Evolutionary conservation across 1,140 invertebrate species (phyloP), one percentile per base, ranked within the genome.

Genomic region (Thaumetopoea pityocampa): DNA sequence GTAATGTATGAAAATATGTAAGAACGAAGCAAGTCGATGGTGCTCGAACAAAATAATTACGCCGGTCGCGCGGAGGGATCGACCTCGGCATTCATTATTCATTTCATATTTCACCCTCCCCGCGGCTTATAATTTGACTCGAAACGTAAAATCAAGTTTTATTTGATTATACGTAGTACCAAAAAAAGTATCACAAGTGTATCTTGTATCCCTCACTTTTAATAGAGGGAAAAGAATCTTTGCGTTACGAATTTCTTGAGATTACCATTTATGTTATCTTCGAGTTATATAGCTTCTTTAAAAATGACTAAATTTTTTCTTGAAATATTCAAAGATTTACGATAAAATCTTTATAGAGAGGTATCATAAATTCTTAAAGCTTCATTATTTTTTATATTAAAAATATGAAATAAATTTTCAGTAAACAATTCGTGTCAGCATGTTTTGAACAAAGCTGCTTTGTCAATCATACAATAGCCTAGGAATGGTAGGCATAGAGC

Each of bases 1-100:
- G 66, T 84, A 84, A 81, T 84, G 76, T 81, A 84, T 81, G 80
- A 84, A 84, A 84, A 81, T 84, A 80, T 74, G 55, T 77, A 84
- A 84, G 80, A 84, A 79, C 74, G 72, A 71, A 78, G 72, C 71
- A 70, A 74, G 76, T 81, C 80, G 80, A 84, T 84, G 77, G 71
- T 65, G 73, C 80, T 84, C 77, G 65, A 81, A 84, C 77, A 79
- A 81, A 81, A 84, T 84, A 84, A 84, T 81, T 84, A 73, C 71
- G 74, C 73, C 74, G 73, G 77, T 76, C 74, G 67, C 73, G 65
- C 65, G 70, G 69, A 58, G 65, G 71, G 64, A 79, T 76, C 59
- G 76, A 67, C 62, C 73, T 69, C 68, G 59, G 61, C 73, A 78
- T 81, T 84, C 76, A 84, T 84, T 81, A 84, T 81, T 79, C 74